These are phyloP conservation scores for Pseudomyrmex flavicornis DNA, from an alignment of 1,140 invertebrate genomes.

Conservation along the genomic window DNA sequence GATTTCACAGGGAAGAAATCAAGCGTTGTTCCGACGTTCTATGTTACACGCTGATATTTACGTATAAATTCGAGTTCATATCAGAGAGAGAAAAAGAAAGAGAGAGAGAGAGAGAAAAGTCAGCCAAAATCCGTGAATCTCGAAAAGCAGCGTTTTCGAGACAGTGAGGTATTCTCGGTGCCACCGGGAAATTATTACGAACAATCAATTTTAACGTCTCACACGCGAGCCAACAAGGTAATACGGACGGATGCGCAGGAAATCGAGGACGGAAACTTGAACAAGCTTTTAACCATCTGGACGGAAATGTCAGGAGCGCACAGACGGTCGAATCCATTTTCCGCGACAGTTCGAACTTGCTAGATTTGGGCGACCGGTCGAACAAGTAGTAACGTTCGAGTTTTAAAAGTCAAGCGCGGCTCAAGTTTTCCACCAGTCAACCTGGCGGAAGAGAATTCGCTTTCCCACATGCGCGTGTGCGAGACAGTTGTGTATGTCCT, in stretches of 20 bases:
- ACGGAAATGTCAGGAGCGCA: slow-evolving; percentile 50
- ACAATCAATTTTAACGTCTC: slow-evolving; percentile 31
- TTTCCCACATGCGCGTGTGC: background rate
- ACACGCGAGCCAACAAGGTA: background rate
- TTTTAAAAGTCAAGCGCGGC: slow-evolving; percentile 72
- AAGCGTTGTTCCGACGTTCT: background rate
- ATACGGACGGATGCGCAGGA: slow-evolving; percentile 43
- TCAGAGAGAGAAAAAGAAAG: background rate
- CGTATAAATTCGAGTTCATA: slow-evolving; percentile 21
- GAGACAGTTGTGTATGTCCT: slow-evolving; percentile 22
- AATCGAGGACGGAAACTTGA: slow-evolving; percentile 70
- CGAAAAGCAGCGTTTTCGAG: background rate
- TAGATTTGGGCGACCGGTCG: slow-evolving; percentile 57
- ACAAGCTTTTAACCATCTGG: slow-evolving; percentile 76
- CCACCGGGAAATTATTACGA: slow-evolving; percentile 32
- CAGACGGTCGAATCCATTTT: slow-evolving; percentile 1
- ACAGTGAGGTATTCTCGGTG: slow-evolving; percentile 3
- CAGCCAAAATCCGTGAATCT: background rate
- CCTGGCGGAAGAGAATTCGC: slow-evolving; percentile 33
- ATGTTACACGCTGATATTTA: background rate
- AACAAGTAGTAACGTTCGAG: slow-evolving; percentile 56
- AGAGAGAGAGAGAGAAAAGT: background rate
- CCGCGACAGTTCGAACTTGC: slow-evolving; percentile 50
- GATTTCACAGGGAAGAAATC: slow-evolving; percentile 39
- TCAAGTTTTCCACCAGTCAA: slow-evolving; percentile 58